phyloP scores from a whole-genome alignment of 2,113 vertebrate genomes.

The Gavia stellata region DNA sequence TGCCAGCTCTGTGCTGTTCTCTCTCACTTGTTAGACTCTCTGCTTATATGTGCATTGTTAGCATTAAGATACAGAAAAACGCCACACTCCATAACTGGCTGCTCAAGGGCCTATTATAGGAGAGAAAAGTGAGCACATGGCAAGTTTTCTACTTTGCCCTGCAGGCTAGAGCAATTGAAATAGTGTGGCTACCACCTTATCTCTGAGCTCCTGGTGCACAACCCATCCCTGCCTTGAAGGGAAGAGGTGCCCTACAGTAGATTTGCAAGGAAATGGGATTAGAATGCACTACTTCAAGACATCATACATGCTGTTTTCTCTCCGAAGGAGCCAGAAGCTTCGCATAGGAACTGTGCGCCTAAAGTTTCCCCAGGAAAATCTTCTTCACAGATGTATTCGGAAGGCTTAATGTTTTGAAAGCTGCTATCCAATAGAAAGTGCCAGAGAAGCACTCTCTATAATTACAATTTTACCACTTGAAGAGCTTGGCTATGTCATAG shows the following conservation, averaged over 20 bases:
- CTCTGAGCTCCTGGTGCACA: neutral
- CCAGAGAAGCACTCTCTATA: neutral
- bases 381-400: neutral
- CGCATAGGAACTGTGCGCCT: accelerated
- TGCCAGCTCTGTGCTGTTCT: neutral
- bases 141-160: neutral
- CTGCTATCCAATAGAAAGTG: neutral
- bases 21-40: neutral
- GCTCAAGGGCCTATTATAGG: neutral
- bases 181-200: neutral
- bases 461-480: slow-evolving; percentile 7
- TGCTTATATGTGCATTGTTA: neutral
- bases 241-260: neutral
- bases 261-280: neutral
- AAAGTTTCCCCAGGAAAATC: neutral
- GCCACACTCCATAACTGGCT: neutral
- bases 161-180: neutral
- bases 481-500: neutral
- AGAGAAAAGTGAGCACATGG: neutral
- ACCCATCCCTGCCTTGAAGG: neutral
- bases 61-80: neutral
- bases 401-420: neutral
- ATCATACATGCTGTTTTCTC: neutral
- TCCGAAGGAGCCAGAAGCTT: neutral
- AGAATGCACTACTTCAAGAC: neutral